Evolutionary conservation across 2,113 vertebrate species (phyloP), one percentile per base, ranked within the genome.

Genomic region (Saiga tatarica): DNA sequence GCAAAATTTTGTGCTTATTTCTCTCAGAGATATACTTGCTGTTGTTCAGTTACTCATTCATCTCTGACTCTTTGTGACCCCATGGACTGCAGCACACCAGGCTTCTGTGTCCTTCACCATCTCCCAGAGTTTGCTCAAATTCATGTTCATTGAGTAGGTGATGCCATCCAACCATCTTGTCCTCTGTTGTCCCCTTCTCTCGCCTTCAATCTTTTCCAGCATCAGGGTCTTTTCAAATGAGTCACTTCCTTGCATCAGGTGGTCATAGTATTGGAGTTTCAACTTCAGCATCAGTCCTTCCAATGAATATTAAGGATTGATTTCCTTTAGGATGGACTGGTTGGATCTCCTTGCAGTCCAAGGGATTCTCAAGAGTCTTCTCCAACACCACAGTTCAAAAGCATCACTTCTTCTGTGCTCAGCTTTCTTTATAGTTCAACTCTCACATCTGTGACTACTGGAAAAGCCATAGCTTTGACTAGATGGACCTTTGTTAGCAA

Each of bases 41-140:
- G 19, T 23, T 71, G 1, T 39, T 71, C 19, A 71, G 67, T 23
- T 0, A 12, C 67, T 39, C 67, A 39, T 23, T 71, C 5, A 23
- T 71, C 19, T 71, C 19, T 39, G 67, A 71, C 67, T 71, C 19
- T 23, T 71, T 71, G 67, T 71, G 33, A 67, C 62, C 62, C 30
- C 30, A n/a, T n/a, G 67, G n/a, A 36, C n/a, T 39, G n/a, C n/a
- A 39, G 67, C 19, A 39, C 0, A 0, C 19, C 67, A 36, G 19
- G 67, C 9, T 3, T 36, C 67, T 5, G n/a, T 23, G 64, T 71
- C 9, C 19, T 36, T 71, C 17, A 23, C n/a, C 19, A 36, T 23
- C 67, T 71, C n/a, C n/a, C 67, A 23, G n/a, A 71, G 19, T 71
- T 39, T 39, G 19, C 19, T 39, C n/a, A 71, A 39, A 71, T 39